These are phyloP conservation scores for Indicator indicator DNA, from an alignment of 2,113 vertebrate genomes.

Conservation along the genomic window DNA sequence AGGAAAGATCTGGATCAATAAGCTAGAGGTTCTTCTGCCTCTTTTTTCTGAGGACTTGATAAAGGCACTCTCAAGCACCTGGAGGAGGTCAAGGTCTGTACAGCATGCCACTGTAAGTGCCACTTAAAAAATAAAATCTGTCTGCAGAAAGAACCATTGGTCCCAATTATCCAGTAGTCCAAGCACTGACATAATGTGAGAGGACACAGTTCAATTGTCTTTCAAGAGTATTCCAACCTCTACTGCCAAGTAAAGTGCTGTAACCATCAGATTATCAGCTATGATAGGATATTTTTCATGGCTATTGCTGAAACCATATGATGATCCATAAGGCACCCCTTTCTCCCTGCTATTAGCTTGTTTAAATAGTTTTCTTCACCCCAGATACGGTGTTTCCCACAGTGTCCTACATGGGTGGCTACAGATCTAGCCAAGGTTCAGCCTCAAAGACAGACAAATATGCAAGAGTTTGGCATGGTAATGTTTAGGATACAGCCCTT, in stretches of 20 bases:
- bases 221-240: background rate
- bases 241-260: background rate
- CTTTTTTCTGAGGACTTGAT: background rate
- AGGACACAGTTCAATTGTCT: background rate
- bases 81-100: background rate
- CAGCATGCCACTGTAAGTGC: background rate
- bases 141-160: background rate
- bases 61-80: background rate
- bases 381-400: background rate
- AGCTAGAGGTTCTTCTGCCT: background rate
- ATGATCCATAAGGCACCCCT: background rate
- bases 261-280: background rate
- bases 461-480: background rate
- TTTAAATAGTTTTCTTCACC: background rate
- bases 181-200: background rate
- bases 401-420: background rate
- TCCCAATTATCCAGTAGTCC: background rate
- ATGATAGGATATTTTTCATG: background rate
- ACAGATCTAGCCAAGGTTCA: background rate
- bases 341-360: background rate
- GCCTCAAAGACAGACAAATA: rapidly evolving
- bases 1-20: background rate
- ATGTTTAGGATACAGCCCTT: background rate
- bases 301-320: background rate
- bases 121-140: constrained; percentile 27